These are phyloP conservation scores for Cyclopterus lumpus DNA, from an alignment of 2,797 vertebrate species.

Conservation along the genomic window DNA sequence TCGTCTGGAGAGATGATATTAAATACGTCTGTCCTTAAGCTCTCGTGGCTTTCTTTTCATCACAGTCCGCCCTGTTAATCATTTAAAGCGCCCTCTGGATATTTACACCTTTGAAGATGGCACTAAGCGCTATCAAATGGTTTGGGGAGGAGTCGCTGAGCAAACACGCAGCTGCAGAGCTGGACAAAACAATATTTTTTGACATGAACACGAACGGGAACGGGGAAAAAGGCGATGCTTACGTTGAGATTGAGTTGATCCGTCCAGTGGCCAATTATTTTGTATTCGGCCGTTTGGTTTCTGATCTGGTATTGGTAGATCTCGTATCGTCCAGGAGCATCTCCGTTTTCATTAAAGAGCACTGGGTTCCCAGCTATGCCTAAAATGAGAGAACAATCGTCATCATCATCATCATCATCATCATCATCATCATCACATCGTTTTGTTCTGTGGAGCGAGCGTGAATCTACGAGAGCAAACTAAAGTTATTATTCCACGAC, in stretches of 20 bases:
- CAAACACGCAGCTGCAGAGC: constrained; percentile 44
- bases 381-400: constrained; percentile 70
- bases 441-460: constrained; percentile 18
- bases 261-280: constrained; percentile 95
- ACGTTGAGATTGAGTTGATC: constrained; percentile 94
- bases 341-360: constrained; percentile 97
- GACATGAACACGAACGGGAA: constrained; percentile 20
- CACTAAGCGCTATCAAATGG: constrained; percentile 59
- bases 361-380: constrained; percentile 96
- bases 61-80: constrained; percentile 66
- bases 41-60: constrained; percentile 67
- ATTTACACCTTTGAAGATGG: constrained; percentile 76
- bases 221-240: constrained; percentile 57
- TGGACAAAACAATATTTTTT: constrained; percentile 37
- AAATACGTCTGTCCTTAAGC: constrained; percentile 69
- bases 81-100: constrained; percentile 73
- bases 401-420: constrained; percentile 25
- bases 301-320: constrained; percentile 98
- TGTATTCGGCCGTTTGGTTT: constrained; percentile 92
- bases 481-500: constrained; percentile 3
- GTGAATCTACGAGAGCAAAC: constrained; percentile 21
- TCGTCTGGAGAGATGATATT: constrained; percentile 62
- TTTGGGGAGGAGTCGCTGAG: constrained; percentile 43
- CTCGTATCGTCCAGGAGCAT: constrained; percentile 95
- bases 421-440: constrained; percentile 1